Percentiles rank a stretch among this genome's conserved stretches.
Evolutionary conservation across 2,113 vertebrate genomes (phyloP).

Genomic region (Morone chrysops): DNA sequence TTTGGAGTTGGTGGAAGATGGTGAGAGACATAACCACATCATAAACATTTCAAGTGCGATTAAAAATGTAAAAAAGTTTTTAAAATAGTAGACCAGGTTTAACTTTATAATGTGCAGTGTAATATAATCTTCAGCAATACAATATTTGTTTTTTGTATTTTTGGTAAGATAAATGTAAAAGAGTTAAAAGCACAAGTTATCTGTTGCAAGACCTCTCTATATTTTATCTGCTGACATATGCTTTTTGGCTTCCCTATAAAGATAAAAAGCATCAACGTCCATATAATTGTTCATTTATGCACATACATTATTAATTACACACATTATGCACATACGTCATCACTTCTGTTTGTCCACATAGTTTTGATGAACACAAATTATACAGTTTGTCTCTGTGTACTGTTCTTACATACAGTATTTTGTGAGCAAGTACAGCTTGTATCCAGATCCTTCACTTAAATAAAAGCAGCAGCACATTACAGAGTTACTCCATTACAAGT

Average conservation of each 20-base stretch:
- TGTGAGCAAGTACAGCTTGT: neutral
- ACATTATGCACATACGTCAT: neutral
- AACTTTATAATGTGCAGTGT: neutral
- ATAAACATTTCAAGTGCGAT: neutral
- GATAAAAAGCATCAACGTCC: neutral
- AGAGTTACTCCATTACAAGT: neutral
- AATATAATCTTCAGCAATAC: neutral
- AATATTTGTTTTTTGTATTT: too few relatives aligned
- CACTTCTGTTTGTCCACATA: neutral
- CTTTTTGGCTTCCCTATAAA: neutral
- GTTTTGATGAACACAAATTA: neutral
- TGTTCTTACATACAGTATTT: neutral
- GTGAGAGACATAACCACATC: neutral
- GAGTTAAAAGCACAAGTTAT: too few relatives aligned
- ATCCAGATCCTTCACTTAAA: neutral
- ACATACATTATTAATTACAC: neutral
- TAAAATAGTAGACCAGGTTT: neutral
- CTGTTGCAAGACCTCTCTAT: neutral
- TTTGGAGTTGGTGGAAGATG: neutral
- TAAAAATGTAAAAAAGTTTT: too few relatives aligned
- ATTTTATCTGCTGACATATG: neutral
- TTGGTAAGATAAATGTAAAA: neutral
- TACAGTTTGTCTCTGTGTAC: neutral
- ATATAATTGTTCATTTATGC: neutral
- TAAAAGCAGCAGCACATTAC: neutral